These are phyloP conservation scores for Lepisosteus oculatus DNA, from an alignment of 2,113 vertebrate genomes.

Conservation along the genomic window DNA sequence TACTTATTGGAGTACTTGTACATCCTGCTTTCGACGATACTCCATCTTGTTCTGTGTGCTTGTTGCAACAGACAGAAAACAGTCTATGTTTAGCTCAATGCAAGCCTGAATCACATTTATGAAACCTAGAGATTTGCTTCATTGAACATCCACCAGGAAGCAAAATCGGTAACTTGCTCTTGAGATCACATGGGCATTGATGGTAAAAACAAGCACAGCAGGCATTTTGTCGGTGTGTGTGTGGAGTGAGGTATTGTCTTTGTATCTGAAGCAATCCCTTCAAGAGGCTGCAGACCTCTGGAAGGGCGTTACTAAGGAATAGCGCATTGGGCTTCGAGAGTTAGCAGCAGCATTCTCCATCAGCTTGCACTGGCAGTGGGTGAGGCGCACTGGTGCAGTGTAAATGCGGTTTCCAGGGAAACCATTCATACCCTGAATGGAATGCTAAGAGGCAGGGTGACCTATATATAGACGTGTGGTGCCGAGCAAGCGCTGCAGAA, in stretches of 20 bases:
- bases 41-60: slow-evolving; percentile 33
- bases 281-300: background rate
- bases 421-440: slow-evolving; percentile 59
- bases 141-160: no score
- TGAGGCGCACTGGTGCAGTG: slow-evolving; percentile 51
- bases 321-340: slow-evolving; percentile 54
- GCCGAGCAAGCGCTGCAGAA: slow-evolving; percentile 35
- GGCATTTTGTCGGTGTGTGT: no score
- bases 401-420: slow-evolving; percentile 68
- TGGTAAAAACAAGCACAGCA: no score
- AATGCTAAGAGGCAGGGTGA: slow-evolving; percentile 41
- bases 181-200: no score
- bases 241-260: no score
- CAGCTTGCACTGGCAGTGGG: slow-evolving; percentile 59
- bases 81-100: slow-evolving; percentile 59
- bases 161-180: no score
- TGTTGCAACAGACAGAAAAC: slow-evolving; percentile 58
- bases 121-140: slow-evolving; percentile 35
- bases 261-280: no score
- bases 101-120: slow-evolving; percentile 48
- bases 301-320: slow-evolving; percentile 62
- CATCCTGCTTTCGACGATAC: no score
- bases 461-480: slow-evolving; percentile 48
- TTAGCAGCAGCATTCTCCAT: slow-evolving; percentile 59
- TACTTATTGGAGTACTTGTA: no score